Conservation (phyloP, 2,113 vertebrate genomes). For the Spheniscus mendiculus region DNA sequence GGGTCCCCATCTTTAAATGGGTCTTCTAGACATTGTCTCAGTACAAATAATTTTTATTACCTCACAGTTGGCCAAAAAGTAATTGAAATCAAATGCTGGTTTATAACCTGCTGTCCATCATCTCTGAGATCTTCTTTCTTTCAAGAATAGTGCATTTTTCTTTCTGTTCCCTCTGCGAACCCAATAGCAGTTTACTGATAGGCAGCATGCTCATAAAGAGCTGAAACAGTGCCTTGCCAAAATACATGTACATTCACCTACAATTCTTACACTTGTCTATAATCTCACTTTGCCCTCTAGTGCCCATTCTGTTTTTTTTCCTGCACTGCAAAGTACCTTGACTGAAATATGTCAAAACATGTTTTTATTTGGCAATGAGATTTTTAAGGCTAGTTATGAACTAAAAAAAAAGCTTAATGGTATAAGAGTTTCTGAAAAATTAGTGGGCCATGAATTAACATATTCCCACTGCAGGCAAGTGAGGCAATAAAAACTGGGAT, state of each 20-base stretch:
- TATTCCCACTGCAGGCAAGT: not conserved
- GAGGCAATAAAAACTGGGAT: not conserved
- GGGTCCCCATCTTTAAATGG: not conserved
- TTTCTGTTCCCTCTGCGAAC: not conserved
- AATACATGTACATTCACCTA: not conserved
- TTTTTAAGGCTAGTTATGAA: not conserved
- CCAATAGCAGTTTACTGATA: not conserved
- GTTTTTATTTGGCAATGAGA: not conserved
- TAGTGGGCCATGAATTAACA: not conserved
- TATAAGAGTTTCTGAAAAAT: not conserved
- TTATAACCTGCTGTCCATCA: not conserved
- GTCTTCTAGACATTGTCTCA: not conserved
- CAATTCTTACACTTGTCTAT: not conserved
- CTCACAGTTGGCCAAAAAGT: not conserved
- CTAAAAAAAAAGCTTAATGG: not conserved
- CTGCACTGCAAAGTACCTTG: not conserved
- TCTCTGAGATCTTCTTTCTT: not conserved
- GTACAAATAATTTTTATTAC: not conserved
- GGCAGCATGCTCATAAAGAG: not conserved
- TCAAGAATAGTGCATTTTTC: not conserved
- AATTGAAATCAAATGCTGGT: not conserved
- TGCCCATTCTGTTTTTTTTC: not conserved
- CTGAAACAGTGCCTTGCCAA: not conserved
- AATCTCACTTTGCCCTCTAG: constrained; percentile 63
- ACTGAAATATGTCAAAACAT: not conserved